Conservation (phyloP, 2,888 invertebrate species). For the Thera britannica region DNA sequence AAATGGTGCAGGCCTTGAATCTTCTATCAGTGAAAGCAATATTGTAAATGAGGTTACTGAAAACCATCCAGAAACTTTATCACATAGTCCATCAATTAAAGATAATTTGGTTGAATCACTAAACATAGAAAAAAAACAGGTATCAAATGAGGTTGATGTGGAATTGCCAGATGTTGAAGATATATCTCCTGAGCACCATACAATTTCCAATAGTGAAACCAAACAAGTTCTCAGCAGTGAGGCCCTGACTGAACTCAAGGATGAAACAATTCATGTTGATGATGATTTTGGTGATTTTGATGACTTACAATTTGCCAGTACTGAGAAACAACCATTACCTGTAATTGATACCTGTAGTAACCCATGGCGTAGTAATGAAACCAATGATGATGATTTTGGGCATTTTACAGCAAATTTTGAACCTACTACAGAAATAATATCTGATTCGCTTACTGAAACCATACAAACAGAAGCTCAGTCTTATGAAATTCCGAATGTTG, state of each 20-base stretch:
- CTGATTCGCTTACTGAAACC: conserved; percentile 38
- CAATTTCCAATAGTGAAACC: conserved; percentile 21
- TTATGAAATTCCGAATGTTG: conserved; percentile 54
- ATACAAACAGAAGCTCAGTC: conserved; percentile 46
- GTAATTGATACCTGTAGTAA: conserved; percentile 58
- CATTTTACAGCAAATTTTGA: conserved; percentile 73
- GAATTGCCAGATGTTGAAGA: conserved; percentile 33
- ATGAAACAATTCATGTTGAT: conserved; percentile 34
- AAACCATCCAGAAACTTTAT: conserved; percentile 41
- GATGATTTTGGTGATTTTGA: conserved; percentile 83
- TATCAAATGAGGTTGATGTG: conserved; percentile 31
- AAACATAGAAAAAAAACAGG: conserved; percentile 32
- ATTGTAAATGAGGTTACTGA: conserved; percentile 45
- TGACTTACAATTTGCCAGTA: conserved; percentile 75
- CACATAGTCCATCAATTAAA: conserved; percentile 36
- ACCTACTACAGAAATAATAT: conserved; percentile 34
- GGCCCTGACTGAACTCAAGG: conserved; percentile 3
- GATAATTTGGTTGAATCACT: conserved; percentile 42
- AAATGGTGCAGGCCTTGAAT: conserved; percentile 34
- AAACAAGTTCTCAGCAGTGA: conserved; percentile 35
- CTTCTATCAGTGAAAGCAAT: conserved; percentile 44
- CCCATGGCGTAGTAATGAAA: conserved; percentile 67
- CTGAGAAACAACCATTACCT: conserved; percentile 46
- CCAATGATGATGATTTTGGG: conserved; percentile 59
- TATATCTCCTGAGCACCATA: conserved; percentile 24